Conservation (phyloP, 2,113 vertebrate species). For the Vulpes vulpes region DNA sequence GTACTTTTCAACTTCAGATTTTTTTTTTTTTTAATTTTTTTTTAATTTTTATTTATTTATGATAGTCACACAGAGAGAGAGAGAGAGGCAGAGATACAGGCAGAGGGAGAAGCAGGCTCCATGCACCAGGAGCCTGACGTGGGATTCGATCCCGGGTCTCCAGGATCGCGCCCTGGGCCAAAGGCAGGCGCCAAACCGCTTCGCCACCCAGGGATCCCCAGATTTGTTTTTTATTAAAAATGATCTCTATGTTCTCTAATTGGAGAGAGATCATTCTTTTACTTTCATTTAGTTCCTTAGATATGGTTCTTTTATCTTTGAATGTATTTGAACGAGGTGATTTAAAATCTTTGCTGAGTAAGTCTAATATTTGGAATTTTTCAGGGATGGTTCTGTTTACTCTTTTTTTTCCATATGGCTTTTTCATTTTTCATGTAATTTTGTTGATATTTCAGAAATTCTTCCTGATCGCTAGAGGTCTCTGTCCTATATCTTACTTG, state of each 20-base stretch:
- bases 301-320: background rate
- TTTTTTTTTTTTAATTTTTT: too few relatives aligned
- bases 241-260: background rate
- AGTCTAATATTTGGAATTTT: background rate
- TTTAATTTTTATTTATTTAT: too few relatives aligned
- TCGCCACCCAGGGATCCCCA: too few relatives aligned
- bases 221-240: background rate
- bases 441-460: background rate
- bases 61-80: too few relatives aligned
- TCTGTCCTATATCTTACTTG: background rate
- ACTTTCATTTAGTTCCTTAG: background rate
- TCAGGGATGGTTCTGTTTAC: background rate
- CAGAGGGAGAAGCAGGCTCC: too few relatives aligned
- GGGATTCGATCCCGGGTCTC: too few relatives aligned
- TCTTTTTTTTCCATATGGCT: background rate
- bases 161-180: too few relatives aligned
- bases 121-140: too few relatives aligned
- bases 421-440: background rate
- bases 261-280: background rate
- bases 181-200: too few relatives aligned
- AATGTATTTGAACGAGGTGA: background rate
- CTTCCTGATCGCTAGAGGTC: background rate
- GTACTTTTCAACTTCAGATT: background rate
- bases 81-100: too few relatives aligned
- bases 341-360: background rate